phyloP scores from a whole-genome alignment of 2,113 vertebrate genomes.

The Ovis canadensis region DNA sequence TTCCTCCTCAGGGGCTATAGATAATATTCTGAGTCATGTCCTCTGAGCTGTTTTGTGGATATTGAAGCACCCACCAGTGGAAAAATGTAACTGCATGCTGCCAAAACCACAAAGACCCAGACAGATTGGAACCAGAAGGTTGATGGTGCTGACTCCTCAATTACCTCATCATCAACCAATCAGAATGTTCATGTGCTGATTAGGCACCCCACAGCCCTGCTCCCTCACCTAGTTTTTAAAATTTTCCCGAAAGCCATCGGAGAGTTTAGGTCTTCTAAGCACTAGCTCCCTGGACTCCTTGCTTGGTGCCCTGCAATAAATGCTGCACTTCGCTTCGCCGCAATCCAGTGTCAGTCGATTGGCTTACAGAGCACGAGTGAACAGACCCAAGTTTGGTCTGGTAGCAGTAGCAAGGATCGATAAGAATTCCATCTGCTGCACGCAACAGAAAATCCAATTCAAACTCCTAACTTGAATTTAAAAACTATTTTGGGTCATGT shows the following conservation, averaged over 20 bases:
- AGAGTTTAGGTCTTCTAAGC: neutral
- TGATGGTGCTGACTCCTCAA: neutral
- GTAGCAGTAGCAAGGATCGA: too few relatives aligned
- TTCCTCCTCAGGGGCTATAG: neutral
- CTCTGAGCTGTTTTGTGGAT: neutral
- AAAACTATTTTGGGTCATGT: neutral
- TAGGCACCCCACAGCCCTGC: neutral
- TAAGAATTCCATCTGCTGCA: neutral
- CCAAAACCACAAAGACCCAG: neutral
- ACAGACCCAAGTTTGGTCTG: neutral
- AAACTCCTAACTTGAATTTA: neutral
- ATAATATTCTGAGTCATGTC: neutral
- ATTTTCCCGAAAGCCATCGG: neutral
- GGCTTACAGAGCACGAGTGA: neutral
- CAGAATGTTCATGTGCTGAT: neutral
- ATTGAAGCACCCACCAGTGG: neutral
- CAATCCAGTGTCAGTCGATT: neutral
- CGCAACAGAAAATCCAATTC: neutral
- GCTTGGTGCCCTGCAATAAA: neutral
- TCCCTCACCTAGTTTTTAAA: neutral
- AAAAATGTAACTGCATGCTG: neutral
- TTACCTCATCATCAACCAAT: neutral
- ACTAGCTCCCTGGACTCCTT: neutral
- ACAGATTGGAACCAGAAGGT: neutral
- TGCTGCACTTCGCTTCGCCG: rapidly evolving